Conservation (phyloP, 2,113 vertebrate species). For the Rhinogobius similis region DNA sequence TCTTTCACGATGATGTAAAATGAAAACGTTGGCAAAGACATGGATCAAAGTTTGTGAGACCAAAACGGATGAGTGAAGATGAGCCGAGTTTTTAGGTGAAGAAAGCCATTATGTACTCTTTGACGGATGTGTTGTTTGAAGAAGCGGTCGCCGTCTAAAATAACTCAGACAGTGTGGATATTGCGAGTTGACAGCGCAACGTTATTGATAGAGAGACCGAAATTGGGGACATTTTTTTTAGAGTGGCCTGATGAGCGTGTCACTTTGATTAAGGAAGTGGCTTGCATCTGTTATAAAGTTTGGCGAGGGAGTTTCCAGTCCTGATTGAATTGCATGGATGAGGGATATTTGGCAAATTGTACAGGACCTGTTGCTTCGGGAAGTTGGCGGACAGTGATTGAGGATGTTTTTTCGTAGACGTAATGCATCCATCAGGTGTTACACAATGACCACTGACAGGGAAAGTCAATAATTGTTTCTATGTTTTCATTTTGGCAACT, state of each 20-base stretch:
- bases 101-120: background rate
- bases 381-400: background rate
- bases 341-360: background rate
- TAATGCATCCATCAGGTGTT: background rate
- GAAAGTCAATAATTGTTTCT: background rate
- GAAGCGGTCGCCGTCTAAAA: constrained; percentile 6
- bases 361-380: background rate
- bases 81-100: constrained; percentile 3
- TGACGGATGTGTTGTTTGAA: constrained; percentile 7
- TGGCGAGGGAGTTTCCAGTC: background rate
- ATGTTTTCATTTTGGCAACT: background rate
- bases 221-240: constrained; percentile 5
- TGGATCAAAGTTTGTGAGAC: background rate
- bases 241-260: constrained; percentile 4
- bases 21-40: background rate
- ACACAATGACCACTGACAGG: background rate
- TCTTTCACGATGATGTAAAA: background rate
- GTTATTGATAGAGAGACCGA: constrained; percentile 3
- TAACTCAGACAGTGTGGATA: constrained; percentile 5
- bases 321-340: constrained; percentile 3
- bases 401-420: background rate
- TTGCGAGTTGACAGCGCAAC: background rate
- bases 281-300: constrained; percentile 12
- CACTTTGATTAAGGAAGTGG: constrained; percentile 12
- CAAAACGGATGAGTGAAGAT: background rate